phyloP scores from a whole-genome alignment of 2,797 vertebrate species.

The Craterocephalus amniculus region DNA sequence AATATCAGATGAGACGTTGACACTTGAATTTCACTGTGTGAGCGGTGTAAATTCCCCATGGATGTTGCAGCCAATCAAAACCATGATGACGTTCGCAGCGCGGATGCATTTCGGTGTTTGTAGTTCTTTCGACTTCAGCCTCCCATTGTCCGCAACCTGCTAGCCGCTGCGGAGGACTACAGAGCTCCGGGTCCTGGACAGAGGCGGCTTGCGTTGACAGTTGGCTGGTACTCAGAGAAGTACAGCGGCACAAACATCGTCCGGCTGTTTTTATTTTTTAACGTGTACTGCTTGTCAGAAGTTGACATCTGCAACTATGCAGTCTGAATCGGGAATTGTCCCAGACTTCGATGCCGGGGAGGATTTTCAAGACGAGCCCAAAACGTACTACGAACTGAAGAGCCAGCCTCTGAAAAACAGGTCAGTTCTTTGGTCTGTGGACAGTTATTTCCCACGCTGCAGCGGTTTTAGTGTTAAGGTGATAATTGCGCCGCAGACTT shows the following conservation, averaged over 20 bases:
- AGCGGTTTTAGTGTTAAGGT: conserved; percentile 61
- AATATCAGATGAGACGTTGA: conserved; percentile 2
- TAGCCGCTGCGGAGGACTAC: conserved; percentile 79
- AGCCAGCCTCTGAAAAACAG: conserved; percentile 96
- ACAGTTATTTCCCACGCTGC: conserved; percentile 74
- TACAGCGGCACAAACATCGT: conserved; percentile 59
- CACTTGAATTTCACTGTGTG: conserved; percentile 10
- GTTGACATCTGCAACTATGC: conserved; percentile 84
- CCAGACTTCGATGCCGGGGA: conserved; percentile 95
- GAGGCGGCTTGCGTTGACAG: conserved; percentile 70
- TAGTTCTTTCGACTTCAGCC: conserved; percentile 61
- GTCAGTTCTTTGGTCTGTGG: conserved; percentile 80
- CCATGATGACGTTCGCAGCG: conserved; percentile 79
- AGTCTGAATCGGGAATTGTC: conserved; percentile 96
- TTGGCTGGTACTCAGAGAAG: conserved; percentile 59
- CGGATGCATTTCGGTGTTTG: conserved; percentile 76
- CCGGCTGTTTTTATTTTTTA: conserved; percentile 25
- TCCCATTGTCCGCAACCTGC: background rate
- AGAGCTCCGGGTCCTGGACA: conserved; percentile 64
- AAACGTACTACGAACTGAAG: conserved; percentile 97
- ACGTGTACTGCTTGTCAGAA: conserved; percentile 41
- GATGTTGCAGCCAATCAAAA: conserved; percentile 71
- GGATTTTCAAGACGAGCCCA: conserved; percentile 95
- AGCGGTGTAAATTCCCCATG: conserved; percentile 23
- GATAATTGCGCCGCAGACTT: conserved; percentile 53